Percentiles rank a stretch among this genome's conserved stretches.
Conservation (phyloP, 2,113 vertebrate species). For the Pithys albifrons region DNA sequence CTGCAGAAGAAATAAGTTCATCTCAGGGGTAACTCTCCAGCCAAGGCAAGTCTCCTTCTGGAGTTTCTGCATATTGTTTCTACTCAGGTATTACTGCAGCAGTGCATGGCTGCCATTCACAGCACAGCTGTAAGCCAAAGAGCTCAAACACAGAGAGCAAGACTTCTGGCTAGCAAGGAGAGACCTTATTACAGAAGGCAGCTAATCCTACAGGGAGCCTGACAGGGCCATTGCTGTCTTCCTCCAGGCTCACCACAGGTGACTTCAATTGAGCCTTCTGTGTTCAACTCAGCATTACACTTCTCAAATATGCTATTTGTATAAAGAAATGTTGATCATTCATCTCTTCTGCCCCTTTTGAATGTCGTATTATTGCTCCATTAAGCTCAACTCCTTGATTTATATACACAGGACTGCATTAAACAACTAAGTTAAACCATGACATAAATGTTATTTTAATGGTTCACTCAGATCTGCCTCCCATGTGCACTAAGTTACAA, state of each 20-base stretch:
- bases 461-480: not conserved
- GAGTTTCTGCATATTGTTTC: not conserved
- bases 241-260: not conserved
- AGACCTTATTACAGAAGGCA: not conserved
- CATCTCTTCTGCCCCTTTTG: slow-evolving; percentile 6
- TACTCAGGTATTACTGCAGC: not conserved
- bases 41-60: not conserved
- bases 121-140: not conserved
- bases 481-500: not conserved
- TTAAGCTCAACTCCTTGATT: slow-evolving; percentile 46
- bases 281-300: not conserved
- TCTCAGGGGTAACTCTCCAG: not conserved
- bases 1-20: not conserved
- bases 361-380: not conserved
- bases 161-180: not conserved
- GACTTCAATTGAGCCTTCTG: slow-evolving; percentile 1
- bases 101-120: not conserved
- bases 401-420: not conserved
- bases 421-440: slow-evolving; percentile 47
- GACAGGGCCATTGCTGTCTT: not conserved
- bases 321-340: not conserved
- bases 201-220: not conserved
- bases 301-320: not conserved
- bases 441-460: slow-evolving; percentile 9
- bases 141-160: not conserved